Conservation (phyloP, 2,113 vertebrate species). For the Prunella fulvescens region DNA sequence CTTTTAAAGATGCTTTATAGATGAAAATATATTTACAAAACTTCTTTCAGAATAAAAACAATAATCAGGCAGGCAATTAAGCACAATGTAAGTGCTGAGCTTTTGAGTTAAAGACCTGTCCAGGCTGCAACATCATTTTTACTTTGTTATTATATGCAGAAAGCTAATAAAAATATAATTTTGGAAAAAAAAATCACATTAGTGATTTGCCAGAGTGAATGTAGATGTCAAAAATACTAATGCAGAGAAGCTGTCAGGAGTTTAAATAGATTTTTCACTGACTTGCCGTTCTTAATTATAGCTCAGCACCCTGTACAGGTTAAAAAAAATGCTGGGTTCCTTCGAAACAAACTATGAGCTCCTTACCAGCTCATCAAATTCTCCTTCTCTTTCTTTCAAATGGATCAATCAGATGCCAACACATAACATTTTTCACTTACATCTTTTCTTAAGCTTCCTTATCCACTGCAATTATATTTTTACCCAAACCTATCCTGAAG, state of each 20-base stretch:
- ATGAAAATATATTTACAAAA: constrained; percentile 43
- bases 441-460: constrained; percentile 54
- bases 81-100: constrained; percentile 17
- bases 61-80: constrained; percentile 61
- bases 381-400: constrained; percentile 52
- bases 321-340: constrained; percentile 53
- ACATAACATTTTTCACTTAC: constrained; percentile 60
- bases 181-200: constrained; percentile 47
- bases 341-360: constrained; percentile 47
- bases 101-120: constrained; percentile 50
- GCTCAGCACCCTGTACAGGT: constrained; percentile 60
- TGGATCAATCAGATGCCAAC: constrained; percentile 65
- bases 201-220: constrained; percentile 59
- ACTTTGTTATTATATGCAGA: constrained; percentile 33
- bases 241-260: constrained; percentile 59
- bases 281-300: constrained; percentile 65
- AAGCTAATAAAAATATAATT: constrained; percentile 61
- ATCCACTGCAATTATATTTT: constrained; percentile 53
- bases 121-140: constrained; percentile 38
- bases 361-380: constrained; percentile 42
- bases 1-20: constrained; percentile 46
- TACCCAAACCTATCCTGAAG: constrained; percentile 49
- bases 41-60: constrained; percentile 53
- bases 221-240: constrained; percentile 68
- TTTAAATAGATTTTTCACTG: constrained; percentile 69